Evolutionary conservation across 1,140 invertebrate species (phyloP), one percentile per base, ranked within the genome.

Genomic region (Formica exsecta): DNA sequence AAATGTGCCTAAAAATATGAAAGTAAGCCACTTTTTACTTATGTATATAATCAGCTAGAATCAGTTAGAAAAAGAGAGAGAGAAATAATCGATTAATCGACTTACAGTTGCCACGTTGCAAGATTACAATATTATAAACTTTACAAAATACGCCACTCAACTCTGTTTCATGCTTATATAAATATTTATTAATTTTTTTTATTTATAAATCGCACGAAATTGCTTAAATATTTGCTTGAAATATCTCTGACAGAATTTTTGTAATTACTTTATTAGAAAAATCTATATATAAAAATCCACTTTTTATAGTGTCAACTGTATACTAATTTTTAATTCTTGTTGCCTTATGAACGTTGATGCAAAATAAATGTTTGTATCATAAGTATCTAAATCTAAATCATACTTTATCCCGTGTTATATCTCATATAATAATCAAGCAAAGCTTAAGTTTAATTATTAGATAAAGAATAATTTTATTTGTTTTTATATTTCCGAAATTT

Each of bases 321-420:
- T 25, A 70, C 48, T 65, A 51, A 9, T 51, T 66, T 68, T 32
- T 38, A 44, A 25, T 9, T 70, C 16, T 2, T 51, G 9, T 57
- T 70, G 29, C n/a, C 44, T 57, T 38, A 59, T 32, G 59, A 71
- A 80, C 11, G n/a, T 36, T 59, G 19, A 57, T 57, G 44, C 22
- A 70, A 66, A 79, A 57, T 25, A 29, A 29, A 41, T 25, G 44
- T 41, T 9, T 4, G 9, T 57, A 29, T 80, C 32, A 68, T 3
- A 38, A 19, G 32, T 19, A 68, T 32, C 4, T 44, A 76, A 29
- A 19, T 25, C 32, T 9, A 19, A 7, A 13, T 13, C 13, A 41
- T 8, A 59, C 44, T 5, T 44, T 51, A 22, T 22, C 22, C 22
- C 22, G 22, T 22, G 22, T 22, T 22, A 19, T 22, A 16, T 48